Percentiles rank a stretch among this genome's conserved stretches.
Conservation (phyloP, 2,888 invertebrate species). For the Osmoderma eremita region DNA sequence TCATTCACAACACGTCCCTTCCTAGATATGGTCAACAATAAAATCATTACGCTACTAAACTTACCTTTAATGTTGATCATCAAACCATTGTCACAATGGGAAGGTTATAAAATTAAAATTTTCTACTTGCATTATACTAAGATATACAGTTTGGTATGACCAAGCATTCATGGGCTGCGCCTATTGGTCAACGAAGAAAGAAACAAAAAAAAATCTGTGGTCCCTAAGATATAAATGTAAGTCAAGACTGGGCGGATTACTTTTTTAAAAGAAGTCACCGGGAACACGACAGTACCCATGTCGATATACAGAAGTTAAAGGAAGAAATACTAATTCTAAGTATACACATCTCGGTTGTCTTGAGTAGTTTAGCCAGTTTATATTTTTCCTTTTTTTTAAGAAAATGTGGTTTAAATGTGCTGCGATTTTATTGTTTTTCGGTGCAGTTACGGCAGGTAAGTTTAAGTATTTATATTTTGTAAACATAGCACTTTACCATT, state of each 20-base stretch:
- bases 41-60: slow-evolving; percentile 9
- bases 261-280: slow-evolving; percentile 26
- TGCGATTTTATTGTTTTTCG: slow-evolving; percentile 11
- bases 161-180: neutral
- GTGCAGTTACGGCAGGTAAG: slow-evolving; percentile 10
- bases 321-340: neutral
- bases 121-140: too few relatives aligned
- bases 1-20: slow-evolving; percentile 1
- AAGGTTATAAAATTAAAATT: slow-evolving; percentile 3
- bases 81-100: slow-evolving; percentile 1
- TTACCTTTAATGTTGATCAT: slow-evolving; percentile 4
- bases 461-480: too few relatives aligned
- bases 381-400: neutral
- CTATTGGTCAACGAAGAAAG: slow-evolving; percentile 22
- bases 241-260: neutral
- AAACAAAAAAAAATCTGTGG: slow-evolving; percentile 18
- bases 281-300: neutral
- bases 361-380: slow-evolving; percentile 1
- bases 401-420: slow-evolving; percentile 29
- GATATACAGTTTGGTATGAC: neutral
- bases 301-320: neutral
- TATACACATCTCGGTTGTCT: neutral
- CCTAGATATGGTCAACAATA: slow-evolving; percentile 24
- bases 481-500: too few relatives aligned
- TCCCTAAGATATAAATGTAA: slow-evolving; percentile 22